Base-by-base conservation (phyloP, 1,140 invertebrate genomes). In the Lineus longissimus region DNA sequence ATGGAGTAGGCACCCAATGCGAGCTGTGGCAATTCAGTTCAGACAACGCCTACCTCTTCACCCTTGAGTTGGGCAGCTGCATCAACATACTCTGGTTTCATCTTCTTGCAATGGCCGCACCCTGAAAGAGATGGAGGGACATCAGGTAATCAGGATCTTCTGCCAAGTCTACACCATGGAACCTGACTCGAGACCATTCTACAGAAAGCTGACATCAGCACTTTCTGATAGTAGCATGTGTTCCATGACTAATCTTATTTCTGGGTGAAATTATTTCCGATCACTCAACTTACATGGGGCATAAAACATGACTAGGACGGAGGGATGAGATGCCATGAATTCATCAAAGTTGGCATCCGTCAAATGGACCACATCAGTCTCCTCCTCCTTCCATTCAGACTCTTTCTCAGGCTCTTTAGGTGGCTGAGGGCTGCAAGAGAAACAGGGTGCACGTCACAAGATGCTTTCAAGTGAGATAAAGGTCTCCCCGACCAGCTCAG, bases 291-390 rank as follows among this genome's bases (percentile, higher is more conserved):
- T 70, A 80, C 78, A 81, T 36, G 92, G 92, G 6, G 92, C 91
- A 83, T 94, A 95, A 80, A 94, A 94, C 88, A 94, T 93, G 51
- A 94, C 88, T 7, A 95, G 74, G 2, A 88, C 90, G 77, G 93
- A 91, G 43, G 86, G 86, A 76, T 86, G 85, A 47, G 90, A 83
- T 70, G 86, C 82, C 6, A 90, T 71, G 64, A 85, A 84, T 23
- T 83, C 75, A 60, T 86, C 87, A 76, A 93, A 94, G 56, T 82
- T 88, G 29, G 87, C 84, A 30, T 88, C 85, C 51, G 85, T 86
- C 7, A 94, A 83, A 81, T 93, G 92, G 23, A 90, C 84, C 11
- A 95, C 90, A 31, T 89, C 84, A 4, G 86, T 86, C 55, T 81
- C 79, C 60, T 82, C 82, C 66, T 91, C 88, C 64, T 91, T 87